phyloP scores from a whole-genome alignment of 2,888 invertebrate genomes.

The Actias luna region DNA sequence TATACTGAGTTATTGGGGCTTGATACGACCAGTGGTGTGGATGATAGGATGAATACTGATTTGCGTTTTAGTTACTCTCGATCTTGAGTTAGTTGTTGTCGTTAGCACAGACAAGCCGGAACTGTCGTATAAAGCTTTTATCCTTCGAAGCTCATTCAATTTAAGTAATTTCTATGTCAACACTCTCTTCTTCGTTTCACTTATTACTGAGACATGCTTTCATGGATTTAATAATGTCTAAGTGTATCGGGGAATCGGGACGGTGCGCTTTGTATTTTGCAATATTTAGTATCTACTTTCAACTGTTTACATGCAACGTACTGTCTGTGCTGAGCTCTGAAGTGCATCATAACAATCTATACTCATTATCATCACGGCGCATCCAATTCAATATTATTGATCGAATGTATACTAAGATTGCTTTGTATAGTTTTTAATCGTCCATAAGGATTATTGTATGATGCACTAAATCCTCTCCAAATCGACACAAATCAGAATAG shows the following conservation, averaged over 20 bases:
- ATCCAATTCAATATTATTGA: conserved; percentile 31
- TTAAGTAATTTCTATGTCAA: conserved; percentile 56
- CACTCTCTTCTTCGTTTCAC: conserved; percentile 59
- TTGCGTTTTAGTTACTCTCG: conserved; percentile 55
- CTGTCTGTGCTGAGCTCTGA: conserved; percentile 71
- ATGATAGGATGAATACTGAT: conserved; percentile 66
- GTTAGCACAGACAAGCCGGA: conserved; percentile 75
- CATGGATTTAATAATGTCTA: conserved; percentile 71
- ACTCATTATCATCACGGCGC: conserved; percentile 44
- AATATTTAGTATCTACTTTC: conserved; percentile 71
- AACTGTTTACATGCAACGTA: conserved; percentile 68
- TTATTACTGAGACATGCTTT: conserved; percentile 81
- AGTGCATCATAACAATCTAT: conserved; percentile 77
- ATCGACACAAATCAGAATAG: conserved; percentile 63
- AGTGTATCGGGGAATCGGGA: conserved; percentile 68
- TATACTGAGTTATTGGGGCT: conserved; percentile 33
- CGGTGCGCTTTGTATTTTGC: conserved; percentile 74
- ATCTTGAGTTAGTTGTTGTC: conserved; percentile 62
- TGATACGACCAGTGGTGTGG: conserved; percentile 61
- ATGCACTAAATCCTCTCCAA: conserved; percentile 73
- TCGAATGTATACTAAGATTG: conserved; percentile 30
- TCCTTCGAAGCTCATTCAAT: conserved; percentile 68
- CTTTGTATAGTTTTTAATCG: conserved; percentile 32
- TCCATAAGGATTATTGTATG: conserved; percentile 65
- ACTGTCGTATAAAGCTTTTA: conserved; percentile 76